A percentile compares a stretch with the other conserved stretches of the same genome.
phyloP scores from a whole-genome alignment of 2,797 vertebrate species.

The Chaetodon trifasciatus region DNA sequence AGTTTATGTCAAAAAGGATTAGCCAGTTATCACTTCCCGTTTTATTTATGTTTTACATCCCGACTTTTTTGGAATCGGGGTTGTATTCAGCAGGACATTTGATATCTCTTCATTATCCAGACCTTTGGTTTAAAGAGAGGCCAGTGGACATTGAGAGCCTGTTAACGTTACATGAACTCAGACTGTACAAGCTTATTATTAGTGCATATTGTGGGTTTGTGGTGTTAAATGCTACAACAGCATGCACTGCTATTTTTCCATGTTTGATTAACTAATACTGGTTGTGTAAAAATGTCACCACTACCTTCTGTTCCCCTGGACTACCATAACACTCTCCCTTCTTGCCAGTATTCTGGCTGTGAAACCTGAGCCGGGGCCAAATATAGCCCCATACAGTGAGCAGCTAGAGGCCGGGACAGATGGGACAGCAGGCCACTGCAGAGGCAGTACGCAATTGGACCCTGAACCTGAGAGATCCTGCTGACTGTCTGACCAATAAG shows the following conservation, averaged over 20 bases:
- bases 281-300: slow-evolving; percentile 52
- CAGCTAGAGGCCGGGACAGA: slow-evolving; percentile 90
- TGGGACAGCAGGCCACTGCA: slow-evolving; percentile 88
- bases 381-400: slow-evolving; percentile 92
- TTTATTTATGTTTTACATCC: too few species aligned
- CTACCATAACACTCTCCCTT: slow-evolving; percentile 83
- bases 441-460: slow-evolving; percentile 76
- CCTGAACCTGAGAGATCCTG: slow-evolving; percentile 74
- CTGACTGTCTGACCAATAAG: slow-evolving; percentile 67
- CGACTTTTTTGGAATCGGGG: too few species aligned
- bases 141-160: slow-evolving; percentile 12
- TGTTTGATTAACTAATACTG: slow-evolving; percentile 52
- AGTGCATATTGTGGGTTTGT: neutral
- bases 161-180: slow-evolving; percentile 25
- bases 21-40: too few species aligned
- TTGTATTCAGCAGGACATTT: neutral
- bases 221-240: slow-evolving; percentile 23
- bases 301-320: slow-evolving; percentile 74
- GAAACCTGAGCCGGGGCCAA: slow-evolving; percentile 97
- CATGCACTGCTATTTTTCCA: slow-evolving; percentile 4
- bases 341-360: slow-evolving; percentile 86
- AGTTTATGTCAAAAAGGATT: too few species aligned
- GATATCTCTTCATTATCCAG: slow-evolving; percentile 9
- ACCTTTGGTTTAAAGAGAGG: slow-evolving; percentile 3
- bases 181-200: neutral